These are phyloP conservation scores for Grantiella picta DNA, from an alignment of 2,113 vertebrate species.

Conservation along the genomic window DNA sequence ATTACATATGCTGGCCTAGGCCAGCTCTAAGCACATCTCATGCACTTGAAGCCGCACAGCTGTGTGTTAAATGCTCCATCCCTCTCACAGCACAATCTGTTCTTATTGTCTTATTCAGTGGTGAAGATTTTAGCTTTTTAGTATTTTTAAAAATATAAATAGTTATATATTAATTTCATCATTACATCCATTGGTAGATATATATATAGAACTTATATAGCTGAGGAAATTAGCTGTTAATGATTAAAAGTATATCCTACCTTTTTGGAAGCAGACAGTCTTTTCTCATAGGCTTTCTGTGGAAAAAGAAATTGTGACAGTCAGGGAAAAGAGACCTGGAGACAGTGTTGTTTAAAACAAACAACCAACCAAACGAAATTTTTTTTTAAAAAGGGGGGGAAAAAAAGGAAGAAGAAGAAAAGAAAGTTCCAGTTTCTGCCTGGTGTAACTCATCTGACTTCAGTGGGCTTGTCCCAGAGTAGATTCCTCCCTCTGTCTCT, in stretches of 20 bases:
- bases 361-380: background rate
- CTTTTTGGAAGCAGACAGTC: conserved; percentile 53
- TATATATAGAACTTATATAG: background rate
- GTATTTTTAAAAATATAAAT: background rate
- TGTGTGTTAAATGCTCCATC: background rate
- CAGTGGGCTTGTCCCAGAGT: conserved; percentile 41
- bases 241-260: conserved; percentile 53
- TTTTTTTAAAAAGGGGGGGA: background rate
- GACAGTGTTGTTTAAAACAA: background rate
- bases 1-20: background rate
- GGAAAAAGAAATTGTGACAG: conserved; percentile 42
- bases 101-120: background rate
- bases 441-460: conserved; percentile 38
- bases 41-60: background rate
- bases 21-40: background rate
- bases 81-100: background rate
- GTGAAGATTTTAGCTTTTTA: background rate
- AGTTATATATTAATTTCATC: background rate
- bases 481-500: conserved; percentile 35
- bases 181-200: background rate
- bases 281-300: conserved; percentile 61
- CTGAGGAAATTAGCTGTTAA: background rate
- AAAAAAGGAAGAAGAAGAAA: background rate
- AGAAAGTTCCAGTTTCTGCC: conserved; percentile 29
- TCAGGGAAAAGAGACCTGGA: conserved; percentile 22